phyloP scores from a whole-genome alignment of 2,113 vertebrate genomes.

The Actinemys pallida region DNA sequence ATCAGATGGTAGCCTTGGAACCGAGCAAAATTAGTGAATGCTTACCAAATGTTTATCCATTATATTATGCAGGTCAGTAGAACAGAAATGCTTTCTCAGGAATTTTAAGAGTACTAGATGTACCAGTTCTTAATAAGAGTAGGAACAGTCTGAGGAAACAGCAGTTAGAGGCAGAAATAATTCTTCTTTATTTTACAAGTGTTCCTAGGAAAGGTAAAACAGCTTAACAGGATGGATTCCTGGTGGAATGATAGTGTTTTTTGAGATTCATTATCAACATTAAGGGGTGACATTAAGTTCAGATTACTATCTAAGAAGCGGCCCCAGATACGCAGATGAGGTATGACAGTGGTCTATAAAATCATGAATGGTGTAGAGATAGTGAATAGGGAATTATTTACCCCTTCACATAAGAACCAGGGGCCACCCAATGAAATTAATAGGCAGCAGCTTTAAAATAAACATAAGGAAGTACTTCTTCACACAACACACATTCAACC shows the following conservation, averaged over 20 bases:
- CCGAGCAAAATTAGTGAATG: slow-evolving; percentile 22
- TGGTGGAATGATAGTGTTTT: background rate
- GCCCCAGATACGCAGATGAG: background rate
- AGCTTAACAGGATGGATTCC: background rate
- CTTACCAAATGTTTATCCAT: slow-evolving; percentile 21
- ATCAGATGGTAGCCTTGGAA: slow-evolving; percentile 33
- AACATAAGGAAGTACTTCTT: background rate
- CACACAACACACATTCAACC: background rate
- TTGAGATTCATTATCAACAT: background rate
- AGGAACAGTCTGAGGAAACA: background rate
- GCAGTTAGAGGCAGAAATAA: background rate
- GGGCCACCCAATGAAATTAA: background rate
- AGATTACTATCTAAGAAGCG: background rate
- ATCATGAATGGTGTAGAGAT: background rate
- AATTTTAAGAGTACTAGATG: background rate
- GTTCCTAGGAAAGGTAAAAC: background rate
- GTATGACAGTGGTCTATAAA: background rate
- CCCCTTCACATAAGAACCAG: background rate
- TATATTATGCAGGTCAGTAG: slow-evolving; percentile 52
- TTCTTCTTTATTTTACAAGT: background rate
- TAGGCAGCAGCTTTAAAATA: background rate
- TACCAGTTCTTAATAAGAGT: background rate
- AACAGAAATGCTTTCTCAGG: background rate
- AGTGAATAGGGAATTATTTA: background rate
- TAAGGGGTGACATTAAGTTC: background rate